Conservation (phyloP, 1,140 invertebrate genomes). For the Solenopsis fugax region DNA sequence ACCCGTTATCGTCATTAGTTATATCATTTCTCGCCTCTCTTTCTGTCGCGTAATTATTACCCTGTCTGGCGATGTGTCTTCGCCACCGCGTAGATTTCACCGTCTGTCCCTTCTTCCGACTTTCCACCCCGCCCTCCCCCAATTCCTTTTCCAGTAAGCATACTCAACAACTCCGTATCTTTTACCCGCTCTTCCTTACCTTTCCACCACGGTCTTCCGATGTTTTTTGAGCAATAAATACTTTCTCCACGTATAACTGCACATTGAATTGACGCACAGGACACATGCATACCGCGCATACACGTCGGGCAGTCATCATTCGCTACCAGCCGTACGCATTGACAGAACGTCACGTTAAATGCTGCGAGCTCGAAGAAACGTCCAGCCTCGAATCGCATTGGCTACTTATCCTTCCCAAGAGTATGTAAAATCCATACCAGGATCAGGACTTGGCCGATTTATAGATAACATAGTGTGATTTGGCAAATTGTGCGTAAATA, state of each 20-base stretch:
- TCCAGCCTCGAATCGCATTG: not conserved
- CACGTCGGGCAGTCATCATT: slow-evolving; percentile 68
- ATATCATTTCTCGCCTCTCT: slow-evolving; percentile 63
- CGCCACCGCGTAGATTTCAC: slow-evolving; percentile 41
- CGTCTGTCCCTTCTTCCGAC: slow-evolving; percentile 25
- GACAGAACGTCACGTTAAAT: slow-evolving; percentile 51
- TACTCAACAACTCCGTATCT: slow-evolving; percentile 70
- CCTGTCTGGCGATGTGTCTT: slow-evolving; percentile 67
- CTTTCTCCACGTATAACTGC: slow-evolving; percentile 86
- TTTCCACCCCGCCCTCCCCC: slow-evolving; percentile 62
- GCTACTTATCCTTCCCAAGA: not conserved
- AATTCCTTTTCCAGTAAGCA: slow-evolving; percentile 69
- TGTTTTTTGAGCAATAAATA: slow-evolving; percentile 87
- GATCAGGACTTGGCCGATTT: slow-evolving; percentile 20
- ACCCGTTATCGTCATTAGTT: slow-evolving; percentile 16
- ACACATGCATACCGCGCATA: slow-evolving; percentile 76
- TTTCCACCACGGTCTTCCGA: slow-evolving; percentile 78
- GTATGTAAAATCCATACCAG: slow-evolving; percentile 9
- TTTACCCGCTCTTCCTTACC: slow-evolving; percentile 71
- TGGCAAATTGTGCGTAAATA: slow-evolving; percentile 50
- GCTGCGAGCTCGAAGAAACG: not conserved
- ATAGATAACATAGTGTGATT: slow-evolving; percentile 4
- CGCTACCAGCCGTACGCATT: slow-evolving; percentile 68
- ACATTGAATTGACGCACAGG: slow-evolving; percentile 87
- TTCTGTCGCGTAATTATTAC: slow-evolving; percentile 66